Base-by-base conservation (phyloP, 2,113 vertebrate species). In the Herpailurus yagouaroundi region DNA sequence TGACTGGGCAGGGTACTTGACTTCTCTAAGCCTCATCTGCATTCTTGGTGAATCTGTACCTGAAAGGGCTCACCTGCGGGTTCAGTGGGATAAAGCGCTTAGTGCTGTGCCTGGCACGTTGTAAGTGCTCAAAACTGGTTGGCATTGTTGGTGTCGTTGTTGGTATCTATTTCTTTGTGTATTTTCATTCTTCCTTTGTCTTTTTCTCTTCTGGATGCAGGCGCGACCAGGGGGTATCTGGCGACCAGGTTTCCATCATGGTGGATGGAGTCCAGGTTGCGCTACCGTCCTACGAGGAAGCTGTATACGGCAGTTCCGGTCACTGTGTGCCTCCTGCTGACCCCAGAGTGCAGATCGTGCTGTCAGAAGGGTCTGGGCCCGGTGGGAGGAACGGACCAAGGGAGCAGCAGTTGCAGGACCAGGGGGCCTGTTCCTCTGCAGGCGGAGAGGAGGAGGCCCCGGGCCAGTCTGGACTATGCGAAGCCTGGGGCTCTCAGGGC, bases 221-320 rank as follows among this genome's bases (percentile, higher is more conserved):
- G 97, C 99, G 99, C 98, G 99, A 99, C 97, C 99, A 99, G 97
- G 99, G 99, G 4, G 99, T 99, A 41, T 99, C 99, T 12, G 99
- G 99, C 57, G 99, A 99, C 98, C 98, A 99, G 38, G 99, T 99
- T 69, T 99, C 99, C 96, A 99, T 99, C 97, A 98, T 99, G 99
- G 99, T 99, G 94, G 99, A 99, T 96, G 99, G 99, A 15, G 99
- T 99, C 85, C 99, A 99, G 95, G 99, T 99, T 86, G 98, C 99
- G 0, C 98, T 99, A 52, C 99, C 99, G 1, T 99, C 99, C 1
- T 99, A 99, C 1, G 99, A 99, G 98, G 99, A 99, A 98, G 99
- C 99, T 0, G 99, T 99, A 29, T 99, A 99, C 3, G 99, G 99
- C 97, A 99, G 99, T 96, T 98, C 99, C 0, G 99, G 99, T 68